Evolutionary conservation across 2,888 invertebrate species (phyloP).

Genomic region (Ischnura elegans): DNA sequence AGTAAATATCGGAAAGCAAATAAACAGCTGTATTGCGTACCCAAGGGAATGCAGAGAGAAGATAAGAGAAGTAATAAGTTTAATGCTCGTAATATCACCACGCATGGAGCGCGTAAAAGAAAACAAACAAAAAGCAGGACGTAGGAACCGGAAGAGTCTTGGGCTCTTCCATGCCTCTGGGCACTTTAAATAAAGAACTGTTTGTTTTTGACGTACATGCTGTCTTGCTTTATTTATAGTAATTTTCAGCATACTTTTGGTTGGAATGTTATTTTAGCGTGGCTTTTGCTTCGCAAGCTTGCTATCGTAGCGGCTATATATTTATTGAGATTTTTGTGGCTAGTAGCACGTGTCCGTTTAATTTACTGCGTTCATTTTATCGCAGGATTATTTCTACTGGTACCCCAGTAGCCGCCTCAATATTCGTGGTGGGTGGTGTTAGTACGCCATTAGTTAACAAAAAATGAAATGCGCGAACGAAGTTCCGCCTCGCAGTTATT

Average conservation of each 20-base stretch:
- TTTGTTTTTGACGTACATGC: neutral
- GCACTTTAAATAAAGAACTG: neutral
- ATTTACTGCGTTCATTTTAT: no score
- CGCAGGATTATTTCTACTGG: no score
- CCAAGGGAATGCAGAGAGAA: neutral
- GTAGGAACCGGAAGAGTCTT: neutral
- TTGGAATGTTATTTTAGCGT: neutral
- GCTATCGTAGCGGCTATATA: no score
- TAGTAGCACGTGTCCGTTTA: no score
- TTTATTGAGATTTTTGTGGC: no score
- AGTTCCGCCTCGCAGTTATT: no score
- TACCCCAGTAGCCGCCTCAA: no score
- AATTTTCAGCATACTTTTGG: neutral
- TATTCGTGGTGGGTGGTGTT: no score
- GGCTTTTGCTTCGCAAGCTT: no score
- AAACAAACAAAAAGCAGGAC: neutral
- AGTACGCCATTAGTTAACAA: no score
- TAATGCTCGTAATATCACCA: neutral
- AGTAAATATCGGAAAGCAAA: slow-evolving; percentile 26
- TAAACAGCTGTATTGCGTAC: neutral
- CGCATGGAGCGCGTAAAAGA: neutral
- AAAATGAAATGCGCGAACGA: no score
- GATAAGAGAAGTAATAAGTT: neutral
- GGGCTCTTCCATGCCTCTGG: neutral
- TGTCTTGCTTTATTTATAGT: neutral